These are phyloP conservation scores for Fopius arisanus DNA, from an alignment of 1,140 invertebrate genomes.

Conservation along the genomic window DNA sequence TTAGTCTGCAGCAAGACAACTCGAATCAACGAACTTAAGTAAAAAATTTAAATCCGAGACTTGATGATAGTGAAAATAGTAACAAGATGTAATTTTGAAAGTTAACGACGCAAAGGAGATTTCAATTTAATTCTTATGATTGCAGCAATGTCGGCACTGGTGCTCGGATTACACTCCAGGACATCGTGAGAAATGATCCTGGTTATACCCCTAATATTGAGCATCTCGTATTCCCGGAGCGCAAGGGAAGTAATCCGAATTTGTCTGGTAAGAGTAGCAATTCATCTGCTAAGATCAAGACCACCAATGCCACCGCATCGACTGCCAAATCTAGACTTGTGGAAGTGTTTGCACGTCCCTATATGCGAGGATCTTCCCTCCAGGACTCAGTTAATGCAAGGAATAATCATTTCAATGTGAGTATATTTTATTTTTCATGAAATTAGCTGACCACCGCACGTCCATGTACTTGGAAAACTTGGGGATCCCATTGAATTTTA, in stretches of 20 bases:
- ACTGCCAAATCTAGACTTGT: constrained; percentile 61
- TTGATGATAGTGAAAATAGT: too few species aligned
- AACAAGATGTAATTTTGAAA: too few species aligned
- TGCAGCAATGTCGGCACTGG: constrained; percentile 51
- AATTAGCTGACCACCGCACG: too few species aligned
- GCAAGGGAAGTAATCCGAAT: constrained; percentile 63
- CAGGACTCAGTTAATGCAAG: constrained; percentile 48
- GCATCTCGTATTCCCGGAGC: constrained; percentile 67
- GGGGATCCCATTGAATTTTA: too few species aligned
- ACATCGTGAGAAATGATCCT: constrained; percentile 61
- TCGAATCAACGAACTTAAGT: too few species aligned
- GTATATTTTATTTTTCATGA: constrained; percentile 3
- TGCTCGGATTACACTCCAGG: constrained; percentile 54
- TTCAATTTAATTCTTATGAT: not conserved
- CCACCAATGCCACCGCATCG: constrained; percentile 41
- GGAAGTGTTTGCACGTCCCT: constrained; percentile 63
- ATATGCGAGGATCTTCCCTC: constrained; percentile 50
- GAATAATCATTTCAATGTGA: constrained; percentile 56
- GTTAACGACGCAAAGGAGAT: too few species aligned
- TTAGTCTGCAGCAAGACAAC: too few species aligned
- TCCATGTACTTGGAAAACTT: too few species aligned
- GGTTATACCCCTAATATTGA: constrained; percentile 70
- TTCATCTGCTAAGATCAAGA: constrained; percentile 20
- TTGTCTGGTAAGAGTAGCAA: constrained; percentile 36
- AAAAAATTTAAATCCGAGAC: too few species aligned